Percentiles rank a stretch among this genome's conserved stretches.
Evolutionary conservation across 2,113 vertebrate species (phyloP).

Genomic region (Micromys minutus): DNA sequence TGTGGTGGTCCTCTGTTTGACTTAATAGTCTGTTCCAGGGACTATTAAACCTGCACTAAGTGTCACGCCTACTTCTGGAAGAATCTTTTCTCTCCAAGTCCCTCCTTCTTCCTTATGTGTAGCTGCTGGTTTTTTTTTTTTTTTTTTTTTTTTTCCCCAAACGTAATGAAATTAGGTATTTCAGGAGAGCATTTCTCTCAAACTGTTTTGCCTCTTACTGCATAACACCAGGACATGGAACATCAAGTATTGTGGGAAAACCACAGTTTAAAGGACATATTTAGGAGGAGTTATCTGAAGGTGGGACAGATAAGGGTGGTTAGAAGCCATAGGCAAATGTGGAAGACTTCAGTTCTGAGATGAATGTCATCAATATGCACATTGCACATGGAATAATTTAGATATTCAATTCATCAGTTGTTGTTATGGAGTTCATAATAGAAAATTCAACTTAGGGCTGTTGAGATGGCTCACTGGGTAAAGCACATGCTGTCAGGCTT

Average conservation of each 20-base stretch:
- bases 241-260: neutral
- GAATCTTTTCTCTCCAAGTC: neutral
- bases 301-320: neutral
- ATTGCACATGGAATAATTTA: neutral
- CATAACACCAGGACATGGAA: too few relatives aligned
- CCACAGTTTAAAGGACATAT: neutral
- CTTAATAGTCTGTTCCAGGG: neutral
- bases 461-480: neutral
- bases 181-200: conserved; percentile 12
- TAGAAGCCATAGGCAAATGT: neutral
- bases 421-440: conserved; percentile 6
- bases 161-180: conserved; percentile 32
- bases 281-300: neutral
- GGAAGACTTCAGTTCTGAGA: neutral
- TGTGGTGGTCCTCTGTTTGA: conserved; percentile 1
- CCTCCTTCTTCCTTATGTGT: neutral
- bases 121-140: neutral
- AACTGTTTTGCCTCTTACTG: neutral
- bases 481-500: neutral
- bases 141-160: too few relatives aligned
- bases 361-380: neutral
- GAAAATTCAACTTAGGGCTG: neutral
- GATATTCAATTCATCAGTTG: conserved; percentile 38
- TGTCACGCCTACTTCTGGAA: neutral
- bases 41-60: neutral